phyloP scores from a whole-genome alignment of 2,888 invertebrate genomes.

The Anodontia alba region DNA sequence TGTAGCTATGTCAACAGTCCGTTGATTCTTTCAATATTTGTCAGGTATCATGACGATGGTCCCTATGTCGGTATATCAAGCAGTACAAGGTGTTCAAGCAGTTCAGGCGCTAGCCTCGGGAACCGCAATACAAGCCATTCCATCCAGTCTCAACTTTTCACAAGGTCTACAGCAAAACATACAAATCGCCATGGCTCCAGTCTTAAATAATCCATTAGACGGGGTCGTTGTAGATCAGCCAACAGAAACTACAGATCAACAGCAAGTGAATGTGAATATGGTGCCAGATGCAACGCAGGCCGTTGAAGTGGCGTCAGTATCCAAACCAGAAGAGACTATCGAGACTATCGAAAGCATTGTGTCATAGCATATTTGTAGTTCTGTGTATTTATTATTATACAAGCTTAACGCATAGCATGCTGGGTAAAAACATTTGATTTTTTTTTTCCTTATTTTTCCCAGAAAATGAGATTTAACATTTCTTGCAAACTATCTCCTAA shows the following conservation, averaged over 20 bases:
- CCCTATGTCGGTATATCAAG: conserved; percentile 98
- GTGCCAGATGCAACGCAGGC: neutral
- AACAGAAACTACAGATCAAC: neutral
- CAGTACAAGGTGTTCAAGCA: conserved; percentile 87
- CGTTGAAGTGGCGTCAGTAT: neutral
- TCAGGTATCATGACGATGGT: conserved; percentile 96
- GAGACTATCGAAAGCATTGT: neutral
- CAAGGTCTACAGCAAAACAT: conserved; percentile 51
- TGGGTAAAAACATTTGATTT: no score
- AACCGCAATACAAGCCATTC: conserved; percentile 39
- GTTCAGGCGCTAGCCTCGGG: conserved; percentile 21
- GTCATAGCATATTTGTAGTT: no score
- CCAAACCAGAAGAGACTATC: neutral
- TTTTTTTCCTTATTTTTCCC: no score
- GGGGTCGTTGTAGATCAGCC: neutral
- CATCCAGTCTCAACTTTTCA: conserved; percentile 1
- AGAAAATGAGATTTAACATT: no score
- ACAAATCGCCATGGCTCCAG: conserved; percentile 82
- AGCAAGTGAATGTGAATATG: neutral
- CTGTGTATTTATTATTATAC: no score
- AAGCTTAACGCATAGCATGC: no score
- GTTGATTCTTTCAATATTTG: no score
- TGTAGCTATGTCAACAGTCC: no score
- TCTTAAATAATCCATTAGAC: conserved; percentile 25
- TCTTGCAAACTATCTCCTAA: no score